These are phyloP conservation scores for Lucilia sericata DNA, from an alignment of 1,140 invertebrate genomes.

Conservation along the genomic window DNA sequence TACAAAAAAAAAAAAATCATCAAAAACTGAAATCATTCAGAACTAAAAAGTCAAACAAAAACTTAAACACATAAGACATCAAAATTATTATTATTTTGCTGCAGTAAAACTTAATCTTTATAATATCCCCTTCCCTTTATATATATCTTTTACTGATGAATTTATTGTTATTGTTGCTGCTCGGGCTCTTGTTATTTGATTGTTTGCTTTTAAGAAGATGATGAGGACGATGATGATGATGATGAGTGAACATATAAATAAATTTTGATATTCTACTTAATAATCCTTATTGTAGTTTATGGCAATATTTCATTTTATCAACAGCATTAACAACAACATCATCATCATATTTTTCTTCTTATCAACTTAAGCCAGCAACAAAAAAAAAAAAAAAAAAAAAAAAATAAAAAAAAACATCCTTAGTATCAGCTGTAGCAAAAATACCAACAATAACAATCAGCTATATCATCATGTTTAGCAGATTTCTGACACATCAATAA, in stretches of 20 bases:
- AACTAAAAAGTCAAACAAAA: not conserved
- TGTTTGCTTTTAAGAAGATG: not conserved
- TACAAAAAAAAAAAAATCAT: not conserved
- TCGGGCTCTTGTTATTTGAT: too few species aligned
- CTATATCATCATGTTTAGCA: slow-evolving; percentile 21
- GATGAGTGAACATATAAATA: slow-evolving; percentile 24
- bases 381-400: too few species aligned
- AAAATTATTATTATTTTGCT: slow-evolving; percentile 9
- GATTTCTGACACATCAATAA: slow-evolving; percentile 24
- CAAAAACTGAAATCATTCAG: not conserved
- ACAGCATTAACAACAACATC: slow-evolving; percentile 3
- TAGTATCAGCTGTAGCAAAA: not conserved
- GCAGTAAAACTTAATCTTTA: slow-evolving; percentile 14
- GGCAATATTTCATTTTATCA: slow-evolving; percentile 32
- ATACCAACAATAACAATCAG: not conserved
- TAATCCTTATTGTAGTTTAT: slow-evolving; percentile 9
- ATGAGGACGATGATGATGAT: not conserved
- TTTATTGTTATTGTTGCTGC: too few species aligned
- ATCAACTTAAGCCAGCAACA: not conserved
- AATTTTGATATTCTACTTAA: slow-evolving; percentile 15
- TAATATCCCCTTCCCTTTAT: not conserved
- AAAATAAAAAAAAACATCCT: too few species aligned
- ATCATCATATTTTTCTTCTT: not conserved
- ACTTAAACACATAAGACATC: not conserved
- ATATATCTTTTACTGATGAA: too few species aligned